Base-by-base conservation (phyloP, 2,888 invertebrate species). In the Coelinius sp. region DNA sequence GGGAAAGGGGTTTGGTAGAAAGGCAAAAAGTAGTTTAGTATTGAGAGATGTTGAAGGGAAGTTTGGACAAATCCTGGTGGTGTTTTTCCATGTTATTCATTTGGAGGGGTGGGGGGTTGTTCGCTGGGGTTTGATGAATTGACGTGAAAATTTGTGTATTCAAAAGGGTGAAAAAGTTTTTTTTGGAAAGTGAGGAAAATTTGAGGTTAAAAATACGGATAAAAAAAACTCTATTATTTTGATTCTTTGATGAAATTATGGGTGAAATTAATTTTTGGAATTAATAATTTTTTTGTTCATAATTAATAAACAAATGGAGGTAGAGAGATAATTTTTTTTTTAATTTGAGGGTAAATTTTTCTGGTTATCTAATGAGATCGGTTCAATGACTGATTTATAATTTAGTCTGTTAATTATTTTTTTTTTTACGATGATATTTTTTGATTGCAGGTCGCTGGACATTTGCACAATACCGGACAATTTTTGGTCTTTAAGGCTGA, bases 401-500 rank as follows among this genome's bases (percentile, higher is more conserved):
- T n/a, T 63, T 46, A 44, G 10, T 41, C n/a, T 0, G 31, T 41
- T 65, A 17, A 64, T 68, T 66, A 65, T 65, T 52, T 59, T 38
- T 44, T 49, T 1, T 27, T 27, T 71, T 22, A 35, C 63, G 63
- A 44, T 53, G 2, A 67, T 65, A 53, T 44, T 59, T 63, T 66
- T 24, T 71, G 22, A 31, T 77, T 86, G 17, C 89, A 96, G 96
- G 94, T 96, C 77, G 95, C 94, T 88, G 98, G 97, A 0, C 92
- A 93, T 68, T 91, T 98, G 67, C 92, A 95, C 87, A 98, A 98
- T 89, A 97, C 97, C 10, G 98, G 98, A 0, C 97, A 98, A 88
- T 96, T 97, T 71, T 90, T 98, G 77, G 95, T 97, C 78, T 96
- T 98, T 89, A 92, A 95, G 66, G 94, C 97, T 73, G 96, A 97